Conservation (phyloP, 2,888 invertebrate species). For the Cinara cedri region DNA sequence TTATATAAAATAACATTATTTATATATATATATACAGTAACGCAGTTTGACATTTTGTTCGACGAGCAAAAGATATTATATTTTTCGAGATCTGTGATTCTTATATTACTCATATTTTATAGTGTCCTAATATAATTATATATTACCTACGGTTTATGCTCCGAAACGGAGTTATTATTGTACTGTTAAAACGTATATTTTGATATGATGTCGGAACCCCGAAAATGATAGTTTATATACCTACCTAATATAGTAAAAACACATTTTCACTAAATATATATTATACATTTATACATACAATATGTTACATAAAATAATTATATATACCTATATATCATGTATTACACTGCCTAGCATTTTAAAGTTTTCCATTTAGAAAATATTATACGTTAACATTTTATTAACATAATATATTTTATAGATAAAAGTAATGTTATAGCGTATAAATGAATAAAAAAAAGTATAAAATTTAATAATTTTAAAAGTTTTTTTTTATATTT, state of each 20-base stretch:
- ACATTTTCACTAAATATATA: constrained; percentile 22
- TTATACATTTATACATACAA: neutral
- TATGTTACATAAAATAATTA: too few species aligned
- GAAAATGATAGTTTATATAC: constrained; percentile 25
- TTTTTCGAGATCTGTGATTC: constrained; percentile 17
- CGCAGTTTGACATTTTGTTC: constrained; percentile 38
- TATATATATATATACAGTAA: too few species aligned
- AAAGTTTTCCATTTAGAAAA: constrained; percentile 10
- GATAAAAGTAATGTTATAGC: neutral
- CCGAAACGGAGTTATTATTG: neutral
- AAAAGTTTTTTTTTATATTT: too few species aligned
- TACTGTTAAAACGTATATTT: neutral
- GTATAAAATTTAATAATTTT: constrained; percentile 33
- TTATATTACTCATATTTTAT: neutral
- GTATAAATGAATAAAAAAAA: neutral
- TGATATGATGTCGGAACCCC: neutral
- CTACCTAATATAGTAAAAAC: constrained; percentile 35
- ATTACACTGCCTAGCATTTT: constrained; percentile 34
- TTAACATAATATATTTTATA: constrained; percentile 37
- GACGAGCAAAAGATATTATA: neutral
- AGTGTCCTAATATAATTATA: neutral
- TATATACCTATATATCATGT: neutral
- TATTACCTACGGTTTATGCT: neutral
- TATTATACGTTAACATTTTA: constrained; percentile 21
- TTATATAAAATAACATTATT: neutral